Percentiles rank a stretch among this genome's conserved stretches.
These are phyloP conservation scores for Heterodera carotae DNA, from an alignment of 1,140 invertebrate species.

Conservation along the genomic window DNA sequence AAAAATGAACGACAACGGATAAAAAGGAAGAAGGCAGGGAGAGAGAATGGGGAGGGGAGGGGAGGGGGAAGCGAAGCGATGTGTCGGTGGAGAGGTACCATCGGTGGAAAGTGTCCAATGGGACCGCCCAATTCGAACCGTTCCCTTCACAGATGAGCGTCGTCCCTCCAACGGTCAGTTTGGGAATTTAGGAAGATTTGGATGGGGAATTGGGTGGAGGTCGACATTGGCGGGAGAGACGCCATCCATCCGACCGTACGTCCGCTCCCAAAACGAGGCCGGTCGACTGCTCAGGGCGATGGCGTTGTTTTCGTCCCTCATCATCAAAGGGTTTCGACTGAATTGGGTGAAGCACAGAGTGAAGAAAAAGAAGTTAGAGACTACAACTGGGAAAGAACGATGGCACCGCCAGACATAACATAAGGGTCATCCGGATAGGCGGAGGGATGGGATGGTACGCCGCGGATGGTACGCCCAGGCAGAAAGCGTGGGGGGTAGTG, in stretches of 20 bases:
- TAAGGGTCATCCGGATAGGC: conserved; percentile 4
- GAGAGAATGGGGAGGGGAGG: neutral
- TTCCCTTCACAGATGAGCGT: neutral
- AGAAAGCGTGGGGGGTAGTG: neutral
- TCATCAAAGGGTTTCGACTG: neutral
- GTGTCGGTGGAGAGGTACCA: neutral
- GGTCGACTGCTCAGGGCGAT: neutral
- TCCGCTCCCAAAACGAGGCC: conserved; percentile 11
- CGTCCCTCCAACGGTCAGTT: neutral
- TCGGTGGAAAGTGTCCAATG: neutral
- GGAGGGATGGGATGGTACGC: conserved; percentile 5
- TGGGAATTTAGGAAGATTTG: neutral
- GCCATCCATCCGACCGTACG: neutral
- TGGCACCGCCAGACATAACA: neutral
- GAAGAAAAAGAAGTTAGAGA: neutral
- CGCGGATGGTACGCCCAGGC: conserved; percentile 13
- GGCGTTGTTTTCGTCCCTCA: conserved; percentile 14
- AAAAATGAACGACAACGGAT: neutral
- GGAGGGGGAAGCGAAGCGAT: neutral
- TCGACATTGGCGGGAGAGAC: neutral
- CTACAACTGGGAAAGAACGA: neutral
- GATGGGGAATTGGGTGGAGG: conserved; percentile 1
- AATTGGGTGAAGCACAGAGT: neutral
- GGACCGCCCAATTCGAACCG: conserved; percentile 14
- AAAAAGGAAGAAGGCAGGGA: neutral